phyloP scores from a whole-genome alignment of 2,888 invertebrate species.

The Metopia argyrocephala region DNA sequence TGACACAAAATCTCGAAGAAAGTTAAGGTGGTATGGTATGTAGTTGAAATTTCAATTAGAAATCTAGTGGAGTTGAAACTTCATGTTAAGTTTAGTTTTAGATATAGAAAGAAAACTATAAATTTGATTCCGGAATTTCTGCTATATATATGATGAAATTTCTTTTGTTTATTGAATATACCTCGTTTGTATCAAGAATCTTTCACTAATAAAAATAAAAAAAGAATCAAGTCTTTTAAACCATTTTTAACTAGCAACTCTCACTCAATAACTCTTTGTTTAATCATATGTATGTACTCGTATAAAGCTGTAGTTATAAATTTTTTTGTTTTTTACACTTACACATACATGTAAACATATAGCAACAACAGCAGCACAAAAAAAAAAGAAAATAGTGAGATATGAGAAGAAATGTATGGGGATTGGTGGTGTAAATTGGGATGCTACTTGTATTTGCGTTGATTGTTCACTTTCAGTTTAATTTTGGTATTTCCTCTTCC shows the following conservation, averaged over 20 bases:
- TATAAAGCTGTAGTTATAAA: not conserved
- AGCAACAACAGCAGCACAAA: slow-evolving; percentile 6
- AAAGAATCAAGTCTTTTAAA: no score
- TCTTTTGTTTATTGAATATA: no score
- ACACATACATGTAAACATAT: not conserved
- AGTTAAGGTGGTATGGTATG: no score
- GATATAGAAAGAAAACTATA: no score
- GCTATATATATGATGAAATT: no score
- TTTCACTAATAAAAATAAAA: no score
- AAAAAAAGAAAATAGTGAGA: slow-evolving; percentile 34
- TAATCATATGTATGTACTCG: not conserved
- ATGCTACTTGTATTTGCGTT: slow-evolving; percentile 27
- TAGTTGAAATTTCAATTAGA: no score
- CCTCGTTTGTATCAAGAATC: no score
- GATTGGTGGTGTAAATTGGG: slow-evolving; percentile 2
- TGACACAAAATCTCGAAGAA: no score
- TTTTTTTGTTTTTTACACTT: not conserved
- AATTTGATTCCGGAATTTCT: no score
- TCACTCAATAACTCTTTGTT: not conserved
- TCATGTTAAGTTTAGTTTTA: no score
- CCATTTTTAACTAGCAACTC: not conserved
- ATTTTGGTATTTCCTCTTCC: slow-evolving; percentile 48
- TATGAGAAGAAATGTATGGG: slow-evolving; percentile 44
- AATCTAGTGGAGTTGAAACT: no score
- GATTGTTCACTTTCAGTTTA: slow-evolving; percentile 58